Evolutionary conservation across 2,797 vertebrate species (phyloP).

Genomic region (Hozukius guyotensis): DNA sequence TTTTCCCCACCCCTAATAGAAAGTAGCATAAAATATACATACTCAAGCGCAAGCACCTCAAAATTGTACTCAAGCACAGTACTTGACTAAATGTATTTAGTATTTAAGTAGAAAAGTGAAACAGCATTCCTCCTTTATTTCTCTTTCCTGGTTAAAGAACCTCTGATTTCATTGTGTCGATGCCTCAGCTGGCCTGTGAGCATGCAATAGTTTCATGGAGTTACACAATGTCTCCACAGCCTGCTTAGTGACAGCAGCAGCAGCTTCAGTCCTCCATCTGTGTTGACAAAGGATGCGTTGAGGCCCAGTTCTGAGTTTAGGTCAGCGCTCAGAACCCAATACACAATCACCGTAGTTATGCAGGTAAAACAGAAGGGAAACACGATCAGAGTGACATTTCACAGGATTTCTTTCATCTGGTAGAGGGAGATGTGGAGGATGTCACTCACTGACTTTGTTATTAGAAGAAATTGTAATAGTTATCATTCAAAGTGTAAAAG

Average conservation of each 20-base stretch:
- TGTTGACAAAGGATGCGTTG: neutral
- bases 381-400: neutral
- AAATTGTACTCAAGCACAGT: neutral
- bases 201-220: neutral
- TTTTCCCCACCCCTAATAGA: too few relatives aligned
- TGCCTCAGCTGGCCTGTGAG: neutral
- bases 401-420: neutral
- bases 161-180: neutral
- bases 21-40: neutral
- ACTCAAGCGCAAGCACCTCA: neutral
- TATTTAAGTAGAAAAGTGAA: neutral
- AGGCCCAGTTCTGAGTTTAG: neutral
- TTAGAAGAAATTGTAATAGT: neutral
- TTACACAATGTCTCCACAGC: neutral
- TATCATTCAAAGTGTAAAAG: neutral
- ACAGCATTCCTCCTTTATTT: too few relatives aligned
- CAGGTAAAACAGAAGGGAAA: neutral
- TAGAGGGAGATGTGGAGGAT: neutral
- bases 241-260: neutral
- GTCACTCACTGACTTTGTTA: neutral
- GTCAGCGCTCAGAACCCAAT: neutral
- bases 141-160: neutral
- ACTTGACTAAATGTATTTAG: neutral
- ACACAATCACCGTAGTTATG: neutral
- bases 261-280: neutral